Evolutionary conservation across 2,113 vertebrate species (phyloP), one percentile per base, ranked within the genome.

Genomic region (Trematocara macrostoma): DNA sequence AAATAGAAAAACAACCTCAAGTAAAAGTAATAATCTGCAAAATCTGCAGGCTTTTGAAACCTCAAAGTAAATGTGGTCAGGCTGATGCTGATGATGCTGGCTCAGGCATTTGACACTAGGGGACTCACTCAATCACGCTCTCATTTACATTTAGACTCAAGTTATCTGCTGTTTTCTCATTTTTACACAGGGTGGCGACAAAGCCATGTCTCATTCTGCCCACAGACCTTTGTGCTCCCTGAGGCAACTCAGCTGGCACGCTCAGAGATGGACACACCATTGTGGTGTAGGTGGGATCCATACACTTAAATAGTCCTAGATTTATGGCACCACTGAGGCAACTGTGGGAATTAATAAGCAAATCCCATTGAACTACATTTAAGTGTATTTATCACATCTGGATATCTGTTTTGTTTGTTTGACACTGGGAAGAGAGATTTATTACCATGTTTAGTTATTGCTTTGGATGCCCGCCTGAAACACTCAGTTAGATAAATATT

Each of bases 141-240:
- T 87, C 5, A 6, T 15, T 14, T 6, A 51, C 16, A 11, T 56
- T 40, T 35, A n/a, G 2, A n/a, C 38, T 40, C 59, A 11, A 59
- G 35, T 31, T 6, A 83, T 49, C 15, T 88, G 81, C 45, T 83
- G 80, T 87, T 31, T 34, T 85, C 10, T 57, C 7, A 11, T 79
- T 81, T 64, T 51, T 38, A 81, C 92, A 86, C 85, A 38, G 20
- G 91, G 74, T 87, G 92, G 91, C 87, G 74, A 90, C 91, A 92
- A 90, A 94, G 59, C 49, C 47, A 23, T 57, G 6, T 42, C 18
- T 7, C 11, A 23, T 56, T 38, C 34, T 40, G 5, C 29, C 67
- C 53, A 64, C 20, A 69, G 52, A 52, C 9, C 16, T 85, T 47
- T 8, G 2, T 10, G 7, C 35, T 79, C 15, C 26, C 47, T 10